Evolutionary conservation across 1,140 invertebrate species (phyloP).

Genomic region (Hesperophylax magnus): DNA sequence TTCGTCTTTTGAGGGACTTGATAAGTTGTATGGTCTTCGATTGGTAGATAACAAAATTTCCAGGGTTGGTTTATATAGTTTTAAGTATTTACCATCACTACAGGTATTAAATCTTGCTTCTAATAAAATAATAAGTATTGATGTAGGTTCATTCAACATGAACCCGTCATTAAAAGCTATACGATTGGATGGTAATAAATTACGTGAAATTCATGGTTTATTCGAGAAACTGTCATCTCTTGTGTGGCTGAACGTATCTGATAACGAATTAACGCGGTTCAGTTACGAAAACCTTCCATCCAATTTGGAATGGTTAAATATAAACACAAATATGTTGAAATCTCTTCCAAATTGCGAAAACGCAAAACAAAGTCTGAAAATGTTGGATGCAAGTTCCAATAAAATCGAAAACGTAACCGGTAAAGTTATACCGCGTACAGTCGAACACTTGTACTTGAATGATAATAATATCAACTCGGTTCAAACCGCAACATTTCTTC

Average conservation of each 20-base stretch:
- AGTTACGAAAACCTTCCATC: slow-evolving; percentile 79
- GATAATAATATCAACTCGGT: slow-evolving; percentile 83
- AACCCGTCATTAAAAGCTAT: slow-evolving; percentile 78
- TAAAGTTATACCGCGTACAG: slow-evolving; percentile 79
- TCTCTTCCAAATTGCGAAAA: slow-evolving; percentile 85
- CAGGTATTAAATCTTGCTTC: slow-evolving; percentile 80
- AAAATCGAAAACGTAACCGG: slow-evolving; percentile 79
- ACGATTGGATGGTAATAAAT: slow-evolving; percentile 77
- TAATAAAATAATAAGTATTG: slow-evolving; percentile 78
- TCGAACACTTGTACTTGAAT: slow-evolving; percentile 82
- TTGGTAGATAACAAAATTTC: slow-evolving; percentile 79
- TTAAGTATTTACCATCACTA: slow-evolving; percentile 76
- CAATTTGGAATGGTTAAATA: slow-evolving; percentile 80
- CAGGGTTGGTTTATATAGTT: slow-evolving; percentile 78
- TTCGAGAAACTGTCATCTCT: slow-evolving; percentile 78
- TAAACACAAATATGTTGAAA: slow-evolving; percentile 78
- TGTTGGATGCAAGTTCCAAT: slow-evolving; percentile 85
- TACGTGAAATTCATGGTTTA: slow-evolving; percentile 78
- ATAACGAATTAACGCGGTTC: slow-evolving; percentile 79
- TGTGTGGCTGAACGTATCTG: slow-evolving; percentile 81
- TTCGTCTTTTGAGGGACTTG: slow-evolving; percentile 75
- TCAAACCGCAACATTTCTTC: slow-evolving; percentile 80
- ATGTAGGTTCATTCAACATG: slow-evolving; percentile 77
- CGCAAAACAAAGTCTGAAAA: slow-evolving; percentile 81
- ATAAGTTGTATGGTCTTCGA: slow-evolving; percentile 75